Evolutionary conservation across 2,113 vertebrate genomes (phyloP), one percentile per base, ranked within the genome.

Genomic region (Petrocephalus zakoni): DNA sequence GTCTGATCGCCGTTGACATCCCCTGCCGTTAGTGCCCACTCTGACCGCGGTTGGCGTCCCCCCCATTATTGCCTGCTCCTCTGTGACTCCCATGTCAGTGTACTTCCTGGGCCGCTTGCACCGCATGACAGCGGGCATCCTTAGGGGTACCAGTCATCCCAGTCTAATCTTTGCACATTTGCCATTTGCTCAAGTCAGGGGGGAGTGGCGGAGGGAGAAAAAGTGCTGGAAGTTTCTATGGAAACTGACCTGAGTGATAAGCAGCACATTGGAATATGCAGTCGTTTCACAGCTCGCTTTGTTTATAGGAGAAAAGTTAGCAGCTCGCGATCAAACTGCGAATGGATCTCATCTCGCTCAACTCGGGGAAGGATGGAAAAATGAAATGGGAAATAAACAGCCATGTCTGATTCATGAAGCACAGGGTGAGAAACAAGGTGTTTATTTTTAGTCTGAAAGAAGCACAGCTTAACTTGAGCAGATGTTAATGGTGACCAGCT

Each of bases 211-310:
- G 92, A 91, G 90, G 91, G 68, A 22, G 55, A 46, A 49, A 91
- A 87, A 68, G 92, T 91, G 93, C 92, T 91, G 90, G 55, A 92
- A 64, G 95, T 96, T 95, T 89, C 95, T 94, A 96, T 94, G 94
- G 95, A 94, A 95, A 96, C 95, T 93, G 93, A 91, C 91, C 92
- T 83, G 90, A 89, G 19, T 92, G 93, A 94, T 94, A 92, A 93
- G 92, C 93, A 81, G 92, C 93, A 93, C 93, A 90, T 34, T 89
- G 90, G 94, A 93, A 94, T 94, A 94, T 94, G 91, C 93, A 93
- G 93, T 92, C 89, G 90, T 90, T 92, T 92, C 90, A 87, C 90
- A 90, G 89, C 87, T 61, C 56, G 17, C 19, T 42, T 89, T 93
- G 92, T 93, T 94, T 94, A 93, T 91, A 94, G 94, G 92, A 93